Base-by-base conservation (phyloP, 1,140 invertebrate species). In the Trichonephila clavipes region DNA sequence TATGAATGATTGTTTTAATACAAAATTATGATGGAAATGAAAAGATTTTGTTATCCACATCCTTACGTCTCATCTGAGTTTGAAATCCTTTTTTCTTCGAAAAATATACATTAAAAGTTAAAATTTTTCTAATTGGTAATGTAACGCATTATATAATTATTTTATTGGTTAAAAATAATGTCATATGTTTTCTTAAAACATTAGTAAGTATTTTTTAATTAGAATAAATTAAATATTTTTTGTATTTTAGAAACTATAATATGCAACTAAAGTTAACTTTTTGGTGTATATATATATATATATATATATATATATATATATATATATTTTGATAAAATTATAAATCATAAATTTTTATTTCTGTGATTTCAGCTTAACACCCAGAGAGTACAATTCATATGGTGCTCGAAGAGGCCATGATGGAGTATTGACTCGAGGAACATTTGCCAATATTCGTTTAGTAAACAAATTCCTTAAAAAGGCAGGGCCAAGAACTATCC, bases 381-480 rank as follows among this genome's bases (percentile, higher is more conserved):
- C 99, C 0, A 97, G 97, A 94, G 98, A 99, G 95, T 99, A 99
- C 95, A 99, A 99, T 96, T 99, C 99, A 0, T 99, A 99, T 96
- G 99, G 99, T 0, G 98, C 99, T 1, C 97, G 99, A 19, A 97
- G 99, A 95, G 99, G 99, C 61, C 99, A 99, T 96, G 99, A 99
- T 96, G 98, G 97, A 40, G 97, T 99, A 18, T 99, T 99, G 99
- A 97, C 97, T 0, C 97, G 99, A 59, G 99, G 99, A 24, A 99
- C 99, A 0, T 99, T 99, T 96, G 99, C 99, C 64, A 99, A 99
- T 96, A 99, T 99, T 95, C 97, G 99, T 28, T 96, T 99, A 44
- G 97, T 99, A 1, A 99, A 99, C 96, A 99, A 99, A 96, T 97
- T 99, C 94, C 96, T 99, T 28, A 96, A 96, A 2, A 97, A 97